Conservation (phyloP, 2,888 invertebrate species). For the Chymomyza fuscimana region DNA sequence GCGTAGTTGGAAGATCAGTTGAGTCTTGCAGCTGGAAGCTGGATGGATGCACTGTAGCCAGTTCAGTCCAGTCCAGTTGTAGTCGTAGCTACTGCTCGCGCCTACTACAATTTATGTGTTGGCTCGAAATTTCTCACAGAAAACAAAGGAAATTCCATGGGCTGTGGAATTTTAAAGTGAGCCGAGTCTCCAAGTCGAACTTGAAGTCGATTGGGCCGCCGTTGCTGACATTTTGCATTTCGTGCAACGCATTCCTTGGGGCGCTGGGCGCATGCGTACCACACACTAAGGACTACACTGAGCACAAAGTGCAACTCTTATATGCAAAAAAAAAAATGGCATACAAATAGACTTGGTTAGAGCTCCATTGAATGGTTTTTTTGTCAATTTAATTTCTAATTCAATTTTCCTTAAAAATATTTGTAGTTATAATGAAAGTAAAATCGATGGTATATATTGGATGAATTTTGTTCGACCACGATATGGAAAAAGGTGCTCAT, state of each 20-base stretch:
- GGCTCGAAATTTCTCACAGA: constrained; percentile 72
- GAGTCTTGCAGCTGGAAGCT: constrained; percentile 9
- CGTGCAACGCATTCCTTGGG: constrained; percentile 77
- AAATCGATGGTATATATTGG: too few species aligned
- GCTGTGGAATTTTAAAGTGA: constrained; percentile 68
- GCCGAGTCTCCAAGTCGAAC: constrained; percentile 3
- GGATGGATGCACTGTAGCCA: constrained; percentile 30
- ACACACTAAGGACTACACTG: constrained; percentile 48
- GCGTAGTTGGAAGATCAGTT: too few species aligned
- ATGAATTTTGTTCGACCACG: too few species aligned
- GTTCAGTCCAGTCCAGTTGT: not conserved
- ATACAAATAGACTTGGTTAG: not conserved
- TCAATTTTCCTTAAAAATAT: too few species aligned
- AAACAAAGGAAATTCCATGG: constrained; percentile 77
- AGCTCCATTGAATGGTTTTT: too few species aligned
- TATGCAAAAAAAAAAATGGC: too few species aligned
- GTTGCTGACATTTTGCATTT: constrained; percentile 78
- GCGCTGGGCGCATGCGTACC: constrained; percentile 74
- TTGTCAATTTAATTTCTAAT: too few species aligned
- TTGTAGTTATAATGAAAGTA: too few species aligned
- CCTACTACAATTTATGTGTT: constrained; percentile 73
- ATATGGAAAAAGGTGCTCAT: too few species aligned
- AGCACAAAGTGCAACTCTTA: not conserved
- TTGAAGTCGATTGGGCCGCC: constrained; percentile 34
- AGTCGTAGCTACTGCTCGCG: constrained; percentile 45